A percentile compares a stretch with the other conserved stretches of the same genome.
Evolutionary conservation across 2,113 vertebrate genomes (phyloP).

Genomic region (Laterallus jamaicensis): DNA sequence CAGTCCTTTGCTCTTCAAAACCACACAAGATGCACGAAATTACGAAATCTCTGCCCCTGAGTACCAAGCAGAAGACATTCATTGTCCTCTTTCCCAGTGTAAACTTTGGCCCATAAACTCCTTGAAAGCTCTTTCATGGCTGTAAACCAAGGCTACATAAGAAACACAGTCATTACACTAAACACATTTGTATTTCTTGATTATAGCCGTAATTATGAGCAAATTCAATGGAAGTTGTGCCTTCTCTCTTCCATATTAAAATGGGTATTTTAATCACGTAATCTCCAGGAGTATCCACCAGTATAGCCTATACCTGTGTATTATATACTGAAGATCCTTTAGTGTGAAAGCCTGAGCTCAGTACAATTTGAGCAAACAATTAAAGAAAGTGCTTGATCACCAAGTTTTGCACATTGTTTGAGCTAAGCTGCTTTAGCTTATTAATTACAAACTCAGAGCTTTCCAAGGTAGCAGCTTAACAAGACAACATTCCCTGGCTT

Average conservation of each 20-base stretch:
- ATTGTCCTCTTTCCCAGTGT: background rate
- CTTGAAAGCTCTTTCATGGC: background rate
- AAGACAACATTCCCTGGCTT: slow-evolving; percentile 14
- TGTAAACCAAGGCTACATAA: background rate
- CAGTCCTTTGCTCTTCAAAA: background rate
- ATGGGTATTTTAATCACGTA: background rate
- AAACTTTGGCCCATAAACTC: background rate
- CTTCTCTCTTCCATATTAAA: background rate
- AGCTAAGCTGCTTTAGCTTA: slow-evolving; percentile 45
- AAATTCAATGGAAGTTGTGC: background rate
- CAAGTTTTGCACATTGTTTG: background rate
- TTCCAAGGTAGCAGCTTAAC: slow-evolving; percentile 19
- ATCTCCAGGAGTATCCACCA: background rate
- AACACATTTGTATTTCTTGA: background rate
- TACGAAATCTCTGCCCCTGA: background rate
- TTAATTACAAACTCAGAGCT: slow-evolving; percentile 31
- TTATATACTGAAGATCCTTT: rapidly evolving
- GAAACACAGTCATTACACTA: background rate
- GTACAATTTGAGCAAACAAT: background rate
- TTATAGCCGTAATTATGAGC: rapidly evolving
- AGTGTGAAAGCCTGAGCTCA: background rate
- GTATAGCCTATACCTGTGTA: background rate
- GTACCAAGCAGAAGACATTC: background rate
- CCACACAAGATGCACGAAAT: background rate
- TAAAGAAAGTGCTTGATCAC: background rate